Conservation (phyloP, 2,797 vertebrate genomes). For the Dallia pectoralis region DNA sequence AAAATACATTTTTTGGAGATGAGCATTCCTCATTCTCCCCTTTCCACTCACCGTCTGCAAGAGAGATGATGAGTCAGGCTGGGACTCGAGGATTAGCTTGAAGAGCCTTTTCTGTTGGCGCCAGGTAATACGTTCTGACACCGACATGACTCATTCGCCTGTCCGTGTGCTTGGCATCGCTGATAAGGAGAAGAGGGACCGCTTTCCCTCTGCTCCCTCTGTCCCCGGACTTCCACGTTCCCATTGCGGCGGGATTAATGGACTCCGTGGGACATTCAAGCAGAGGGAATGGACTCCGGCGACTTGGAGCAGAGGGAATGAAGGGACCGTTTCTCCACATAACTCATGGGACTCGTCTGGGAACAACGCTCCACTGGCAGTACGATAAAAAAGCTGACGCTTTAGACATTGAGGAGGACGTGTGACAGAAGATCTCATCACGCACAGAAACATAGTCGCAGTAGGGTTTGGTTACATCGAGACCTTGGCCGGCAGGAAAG, state of each 20-base stretch:
- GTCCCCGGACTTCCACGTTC: neutral
- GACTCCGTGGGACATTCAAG: neutral
- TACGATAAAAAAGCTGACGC: neutral
- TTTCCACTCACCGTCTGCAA: constrained; percentile 10
- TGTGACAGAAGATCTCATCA: constrained; percentile 2
- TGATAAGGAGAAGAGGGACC: neutral
- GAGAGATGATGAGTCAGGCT: constrained; percentile 14
- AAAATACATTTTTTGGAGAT: neutral
- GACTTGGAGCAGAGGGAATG: neutral
- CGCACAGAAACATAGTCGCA: constrained; percentile 29
- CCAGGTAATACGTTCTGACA: constrained; percentile 31
- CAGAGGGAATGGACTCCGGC: too few species aligned
- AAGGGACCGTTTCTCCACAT: neutral
- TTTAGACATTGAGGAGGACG: neutral
- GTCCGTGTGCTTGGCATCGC: neutral
- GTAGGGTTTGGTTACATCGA: constrained; percentile 30
- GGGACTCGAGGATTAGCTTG: constrained; percentile 22
- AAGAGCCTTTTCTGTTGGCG: constrained; percentile 31
- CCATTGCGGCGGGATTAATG: neutral
- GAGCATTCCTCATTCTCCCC: neutral
- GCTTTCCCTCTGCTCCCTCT: neutral
- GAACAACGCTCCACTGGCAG: neutral
- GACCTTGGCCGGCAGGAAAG: neutral
- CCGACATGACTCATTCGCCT: constrained; percentile 49
- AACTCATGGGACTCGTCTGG: neutral